phyloP scores from a whole-genome alignment of 2,797 vertebrate species.

The Crenichthys baileyi region DNA sequence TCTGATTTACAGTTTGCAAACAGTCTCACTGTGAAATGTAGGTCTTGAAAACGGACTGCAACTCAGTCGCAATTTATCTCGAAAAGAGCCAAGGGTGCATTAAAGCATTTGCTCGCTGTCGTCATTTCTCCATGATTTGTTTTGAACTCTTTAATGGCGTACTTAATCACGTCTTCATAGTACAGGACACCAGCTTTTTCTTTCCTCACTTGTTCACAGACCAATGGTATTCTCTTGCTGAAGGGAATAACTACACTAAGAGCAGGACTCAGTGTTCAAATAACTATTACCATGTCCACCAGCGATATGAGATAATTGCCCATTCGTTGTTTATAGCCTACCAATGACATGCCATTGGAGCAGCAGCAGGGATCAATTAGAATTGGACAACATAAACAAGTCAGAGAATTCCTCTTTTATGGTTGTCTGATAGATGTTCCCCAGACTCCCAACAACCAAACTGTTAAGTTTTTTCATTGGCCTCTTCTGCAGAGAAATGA shows the following conservation, averaged over 20 bases:
- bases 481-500: conserved; percentile 40
- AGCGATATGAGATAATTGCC: conserved; percentile 79
- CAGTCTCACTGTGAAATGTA: conserved; percentile 8
- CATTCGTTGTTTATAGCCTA: conserved; percentile 77
- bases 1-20: conserved; percentile 19
- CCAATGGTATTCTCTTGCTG: conserved; percentile 59
- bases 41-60: conserved; percentile 23
- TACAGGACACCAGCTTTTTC: conserved; percentile 50
- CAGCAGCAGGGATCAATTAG: conserved; percentile 78
- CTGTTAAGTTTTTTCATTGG: conserved; percentile 43
- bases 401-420: conserved; percentile 60
- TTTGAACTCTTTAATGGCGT: conserved; percentile 59
- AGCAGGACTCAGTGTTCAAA: conserved; percentile 52
- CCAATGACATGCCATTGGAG: conserved; percentile 73
- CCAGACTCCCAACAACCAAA: conserved; percentile 49
- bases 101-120: conserved; percentile 43
- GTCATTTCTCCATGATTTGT: conserved; percentile 46
- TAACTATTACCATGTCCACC: conserved; percentile 74
- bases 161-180: conserved; percentile 63
- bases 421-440: conserved; percentile 45
- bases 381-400: conserved; percentile 78
- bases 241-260: conserved; percentile 56
- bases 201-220: conserved; percentile 53
- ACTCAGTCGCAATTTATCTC: conserved; percentile 29
- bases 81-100: conserved; percentile 40